Percentiles rank a stretch among this genome's conserved stretches.
Evolutionary conservation across 2,797 vertebrate species (phyloP).

Genomic region (Clamator glandarius): DNA sequence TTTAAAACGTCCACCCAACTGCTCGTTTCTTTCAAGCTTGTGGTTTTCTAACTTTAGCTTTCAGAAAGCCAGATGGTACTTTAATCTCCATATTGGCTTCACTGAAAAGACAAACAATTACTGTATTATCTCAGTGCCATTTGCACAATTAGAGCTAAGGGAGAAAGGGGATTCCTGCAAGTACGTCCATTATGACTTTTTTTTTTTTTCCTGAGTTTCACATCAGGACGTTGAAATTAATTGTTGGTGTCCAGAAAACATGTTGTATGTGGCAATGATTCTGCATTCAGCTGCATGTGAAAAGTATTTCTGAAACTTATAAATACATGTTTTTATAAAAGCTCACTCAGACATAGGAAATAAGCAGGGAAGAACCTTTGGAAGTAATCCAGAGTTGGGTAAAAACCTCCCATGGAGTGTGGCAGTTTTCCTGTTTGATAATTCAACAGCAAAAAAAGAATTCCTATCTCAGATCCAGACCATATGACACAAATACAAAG

Average conservation of each 20-base stretch:
- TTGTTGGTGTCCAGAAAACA: not conserved
- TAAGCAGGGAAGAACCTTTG: not conserved
- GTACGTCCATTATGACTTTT: not conserved
- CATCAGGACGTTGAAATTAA: not conserved
- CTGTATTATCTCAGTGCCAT: constrained; percentile 16
- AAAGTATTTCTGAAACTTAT: not conserved
- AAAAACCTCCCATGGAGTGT: not conserved
- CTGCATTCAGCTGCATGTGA: not conserved
- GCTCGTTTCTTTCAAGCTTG: constrained; percentile 21
- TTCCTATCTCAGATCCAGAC: not conserved
- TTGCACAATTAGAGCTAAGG: constrained; percentile 29
- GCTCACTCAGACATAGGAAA: not conserved
- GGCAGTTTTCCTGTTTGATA: not conserved
- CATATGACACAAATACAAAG: not conserved
- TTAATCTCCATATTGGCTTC: constrained; percentile 16
- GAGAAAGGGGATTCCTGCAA: not conserved
- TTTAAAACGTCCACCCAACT: constrained; percentile 24
- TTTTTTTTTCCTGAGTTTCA: not conserved
- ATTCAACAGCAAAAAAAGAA: not conserved
- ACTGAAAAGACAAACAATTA: constrained; percentile 34
- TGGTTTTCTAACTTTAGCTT: constrained; percentile 35
- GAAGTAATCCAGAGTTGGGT: not conserved
- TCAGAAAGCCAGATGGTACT: constrained; percentile 36
- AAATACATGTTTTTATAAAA: not conserved
- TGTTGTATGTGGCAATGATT: not conserved